These are phyloP conservation scores for Gasteruption jaculator DNA, from an alignment of 2,888 invertebrate genomes.

Conservation along the genomic window DNA sequence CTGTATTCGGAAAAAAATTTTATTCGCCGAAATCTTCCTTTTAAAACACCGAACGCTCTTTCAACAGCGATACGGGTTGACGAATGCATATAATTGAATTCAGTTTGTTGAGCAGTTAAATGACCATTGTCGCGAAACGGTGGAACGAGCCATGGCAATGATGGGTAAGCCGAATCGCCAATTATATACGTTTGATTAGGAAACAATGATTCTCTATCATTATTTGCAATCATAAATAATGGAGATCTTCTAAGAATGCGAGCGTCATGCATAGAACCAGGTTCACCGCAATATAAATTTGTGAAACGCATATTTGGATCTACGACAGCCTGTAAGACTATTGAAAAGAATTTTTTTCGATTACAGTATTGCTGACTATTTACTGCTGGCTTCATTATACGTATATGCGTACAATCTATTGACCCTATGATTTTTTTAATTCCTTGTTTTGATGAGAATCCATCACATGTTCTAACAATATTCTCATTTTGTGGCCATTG, in stretches of 20 bases:
- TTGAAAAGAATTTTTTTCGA: conserved; percentile 14
- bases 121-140: conserved; percentile 4
- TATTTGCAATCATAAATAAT: conserved; percentile 10
- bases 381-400: conserved; percentile 9
- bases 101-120: conserved; percentile 14
- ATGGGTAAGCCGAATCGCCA: conserved; percentile 26
- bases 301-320: conserved; percentile 15
- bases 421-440: conserved; percentile 10
- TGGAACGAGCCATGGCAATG: conserved; percentile 21
- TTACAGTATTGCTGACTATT: conserved; percentile 13
- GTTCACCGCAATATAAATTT: too few relatives aligned
- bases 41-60: conserved; percentile 18
- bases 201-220: conserved; percentile 14
- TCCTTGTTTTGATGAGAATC: conserved; percentile 13
- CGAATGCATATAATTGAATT: conserved; percentile 21
- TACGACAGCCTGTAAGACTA: conserved; percentile 13
- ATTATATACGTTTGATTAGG: conserved; percentile 20
- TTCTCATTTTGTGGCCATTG: conserved; percentile 13
- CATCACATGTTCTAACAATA: conserved; percentile 8
- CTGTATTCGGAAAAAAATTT: conserved; percentile 20
- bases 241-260: conserved; percentile 25
- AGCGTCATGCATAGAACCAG: conserved; percentile 21
- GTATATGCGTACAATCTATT: too few relatives aligned
- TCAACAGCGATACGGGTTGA: conserved; percentile 19
- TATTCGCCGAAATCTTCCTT: conserved; percentile 18